phyloP scores from a whole-genome alignment of 2,797 vertebrate genomes.

The Pampus argenteus region DNA sequence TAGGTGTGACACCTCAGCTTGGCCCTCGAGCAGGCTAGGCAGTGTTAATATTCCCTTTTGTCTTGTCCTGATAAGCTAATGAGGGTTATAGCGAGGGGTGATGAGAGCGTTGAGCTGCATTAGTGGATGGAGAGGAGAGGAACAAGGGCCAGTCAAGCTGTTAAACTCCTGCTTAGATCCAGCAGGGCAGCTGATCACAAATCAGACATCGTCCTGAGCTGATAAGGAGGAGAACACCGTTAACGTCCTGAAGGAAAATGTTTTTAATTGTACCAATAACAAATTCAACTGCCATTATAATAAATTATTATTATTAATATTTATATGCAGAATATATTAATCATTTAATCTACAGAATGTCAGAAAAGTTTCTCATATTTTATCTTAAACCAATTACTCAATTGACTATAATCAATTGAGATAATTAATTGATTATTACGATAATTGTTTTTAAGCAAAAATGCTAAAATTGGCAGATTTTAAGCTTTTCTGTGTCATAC shows the following conservation, averaged over 20 bases:
- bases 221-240: conserved; percentile 46
- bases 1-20: conserved; percentile 67
- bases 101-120: conserved; percentile 71
- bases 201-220: conserved; percentile 26
- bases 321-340: too few relatives aligned
- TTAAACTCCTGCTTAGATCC: conserved; percentile 42
- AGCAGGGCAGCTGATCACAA: conserved; percentile 31
- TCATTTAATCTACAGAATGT: too few relatives aligned
- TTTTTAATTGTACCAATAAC: not conserved
- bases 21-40: conserved; percentile 57
- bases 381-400: too few relatives aligned
- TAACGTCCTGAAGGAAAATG: not conserved
- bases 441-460: too few relatives aligned
- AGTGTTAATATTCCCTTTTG: conserved; percentile 78
- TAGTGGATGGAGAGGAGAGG: conserved; percentile 65
- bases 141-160: conserved; percentile 43
- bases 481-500: too few relatives aligned
- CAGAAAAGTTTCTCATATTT: too few relatives aligned
- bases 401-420: too few relatives aligned
- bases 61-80: conserved; percentile 84
- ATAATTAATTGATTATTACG: too few relatives aligned
- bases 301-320: too few relatives aligned
- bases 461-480: too few relatives aligned
- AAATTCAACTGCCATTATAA: not conserved
- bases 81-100: conserved; percentile 70